Base-by-base conservation (phyloP, 2,888 invertebrate genomes). In the Tetropium fuscum region DNA sequence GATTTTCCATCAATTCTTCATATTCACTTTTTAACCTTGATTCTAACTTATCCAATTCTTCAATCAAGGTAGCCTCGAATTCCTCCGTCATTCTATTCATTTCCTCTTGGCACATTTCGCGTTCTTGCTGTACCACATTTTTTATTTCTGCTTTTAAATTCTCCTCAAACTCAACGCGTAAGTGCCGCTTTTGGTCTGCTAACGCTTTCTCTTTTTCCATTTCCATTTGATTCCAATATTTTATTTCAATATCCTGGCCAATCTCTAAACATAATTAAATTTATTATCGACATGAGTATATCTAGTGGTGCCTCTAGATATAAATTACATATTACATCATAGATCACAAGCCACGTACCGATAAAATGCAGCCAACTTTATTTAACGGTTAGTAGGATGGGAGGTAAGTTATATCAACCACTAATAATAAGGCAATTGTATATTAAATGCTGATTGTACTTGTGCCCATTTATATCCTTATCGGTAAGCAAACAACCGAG, bases 231-330 rank as follows among this genome's bases (percentile, higher is more conserved):
- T 77, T 70, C 59, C 64, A 59, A 54, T 74, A 76, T 62, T 78
- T 77, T 16, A 66, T 51, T 60, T 81, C 81, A 2, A 81, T 71
- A 22, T 70, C 67, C 15, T 58, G 16, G 2, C 81, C 82, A 48
- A 82, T 78, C 27, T 75, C 79, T 79, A 19, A 60, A 55, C 16
- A 34, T 2, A 54, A n/a, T n/a, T n/a, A n/a, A n/a, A n/a, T n/a
- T n/a, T n/a, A n/a, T n/a, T n/a, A n/a, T n/a, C n/a, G n/a, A n/a
- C n/a, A n/a, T n/a, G n/a, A n/a, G n/a, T n/a, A n/a, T n/a, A n/a
- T n/a, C n/a, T n/a, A n/a, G n/a, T n/a, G n/a, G n/a, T n/a, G n/a
- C n/a, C n/a, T n/a, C n/a, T n/a, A n/a, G n/a, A n/a, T n/a, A n/a
- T n/a, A n/a, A n/a, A n/a, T n/a, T n/a, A n/a, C n/a, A n/a, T n/a